A percentile compares a stretch with the other conserved stretches of the same genome.
phyloP scores from a whole-genome alignment of 2,113 vertebrate species.

The Hyaena hyaena region DNA sequence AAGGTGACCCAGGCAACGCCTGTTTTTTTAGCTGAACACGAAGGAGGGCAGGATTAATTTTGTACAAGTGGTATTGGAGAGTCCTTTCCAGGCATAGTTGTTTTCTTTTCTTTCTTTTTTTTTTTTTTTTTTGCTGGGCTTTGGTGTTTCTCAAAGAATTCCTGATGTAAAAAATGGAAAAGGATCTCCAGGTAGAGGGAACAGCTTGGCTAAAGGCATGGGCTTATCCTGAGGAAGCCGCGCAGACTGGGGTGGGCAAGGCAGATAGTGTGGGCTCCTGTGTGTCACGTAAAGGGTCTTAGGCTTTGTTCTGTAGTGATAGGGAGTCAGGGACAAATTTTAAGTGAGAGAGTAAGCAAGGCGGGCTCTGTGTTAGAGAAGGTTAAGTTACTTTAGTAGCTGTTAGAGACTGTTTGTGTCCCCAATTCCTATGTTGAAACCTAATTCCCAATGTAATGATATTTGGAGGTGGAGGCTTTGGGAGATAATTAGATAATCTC shows the following conservation, averaged over 20 bases:
- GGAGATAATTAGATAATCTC: no score
- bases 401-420: background rate
- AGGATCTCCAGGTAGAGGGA: background rate
- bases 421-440: background rate
- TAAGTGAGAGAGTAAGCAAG: background rate
- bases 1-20: background rate
- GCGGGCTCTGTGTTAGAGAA: background rate
- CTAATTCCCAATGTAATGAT: background rate
- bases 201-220: background rate
- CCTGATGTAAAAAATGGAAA: background rate
- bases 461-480: background rate
- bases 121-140: background rate
- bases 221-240: background rate
- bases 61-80: background rate
- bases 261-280: background rate
- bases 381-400: background rate
- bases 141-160: background rate
- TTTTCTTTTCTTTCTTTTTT: no score
- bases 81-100: background rate
- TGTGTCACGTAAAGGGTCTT: background rate
- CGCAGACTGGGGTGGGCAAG: background rate
- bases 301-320: background rate
- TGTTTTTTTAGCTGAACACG: background rate
- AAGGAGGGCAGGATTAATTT: background rate
- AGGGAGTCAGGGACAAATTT: background rate